These are phyloP conservation scores for Gymnosoma rotundatum DNA, from an alignment of 2,888 invertebrate genomes.

Conservation along the genomic window DNA sequence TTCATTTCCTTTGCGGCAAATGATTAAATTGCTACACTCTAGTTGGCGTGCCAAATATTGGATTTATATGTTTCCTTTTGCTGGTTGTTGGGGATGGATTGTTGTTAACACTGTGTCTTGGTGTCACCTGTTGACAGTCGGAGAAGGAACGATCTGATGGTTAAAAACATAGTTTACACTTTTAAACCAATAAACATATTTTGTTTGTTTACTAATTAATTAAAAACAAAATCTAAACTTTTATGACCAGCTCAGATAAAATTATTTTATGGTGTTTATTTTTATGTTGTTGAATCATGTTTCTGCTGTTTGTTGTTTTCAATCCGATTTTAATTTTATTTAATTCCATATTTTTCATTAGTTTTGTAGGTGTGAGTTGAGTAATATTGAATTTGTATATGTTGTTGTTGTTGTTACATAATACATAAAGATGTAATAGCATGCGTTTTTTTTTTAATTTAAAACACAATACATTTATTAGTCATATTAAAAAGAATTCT, in stretches of 20 bases:
- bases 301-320: not conserved
- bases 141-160: slow-evolving; percentile 84
- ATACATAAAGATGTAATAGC: too few species aligned
- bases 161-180: slow-evolving; percentile 15
- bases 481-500: not conserved
- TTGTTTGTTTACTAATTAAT: not conserved
- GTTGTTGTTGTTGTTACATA: too few species aligned
- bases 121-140: slow-evolving; percentile 83
- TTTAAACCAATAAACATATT: not conserved
- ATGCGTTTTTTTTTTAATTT: too few species aligned
- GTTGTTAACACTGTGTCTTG: slow-evolving; percentile 76
- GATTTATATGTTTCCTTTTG: slow-evolving; percentile 77
- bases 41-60: slow-evolving; percentile 81
- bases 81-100: slow-evolving; percentile 76
- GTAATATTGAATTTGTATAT: not conserved
- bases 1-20: slow-evolving; percentile 44
- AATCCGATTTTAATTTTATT: not conserved
- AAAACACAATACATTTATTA: too few species aligned
- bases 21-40: slow-evolving; percentile 77
- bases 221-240: not conserved
- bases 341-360: not conserved
- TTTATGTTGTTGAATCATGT: not conserved
- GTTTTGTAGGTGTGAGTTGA: not conserved
- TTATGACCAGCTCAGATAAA: not conserved
- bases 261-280: not conserved